Evolutionary conservation across 2,113 vertebrate genomes (phyloP).

Genomic region (Equus przewalskii): DNA sequence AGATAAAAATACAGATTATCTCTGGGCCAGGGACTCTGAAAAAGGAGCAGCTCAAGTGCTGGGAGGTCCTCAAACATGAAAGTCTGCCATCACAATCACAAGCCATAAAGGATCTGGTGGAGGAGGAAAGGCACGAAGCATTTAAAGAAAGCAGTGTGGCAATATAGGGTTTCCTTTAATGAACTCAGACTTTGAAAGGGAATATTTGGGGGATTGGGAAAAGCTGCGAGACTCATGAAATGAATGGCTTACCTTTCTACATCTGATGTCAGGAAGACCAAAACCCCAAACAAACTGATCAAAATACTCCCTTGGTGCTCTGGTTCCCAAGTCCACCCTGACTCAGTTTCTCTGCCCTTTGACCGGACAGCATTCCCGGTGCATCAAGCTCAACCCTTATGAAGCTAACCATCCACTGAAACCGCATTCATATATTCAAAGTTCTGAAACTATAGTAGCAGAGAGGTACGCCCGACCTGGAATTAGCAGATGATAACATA

Average conservation of each 20-base stretch:
- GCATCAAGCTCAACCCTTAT: no score
- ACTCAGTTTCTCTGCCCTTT: neutral
- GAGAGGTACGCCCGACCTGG: neutral
- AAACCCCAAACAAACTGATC: neutral
- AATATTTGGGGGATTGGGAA: neutral
- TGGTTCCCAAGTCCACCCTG: neutral
- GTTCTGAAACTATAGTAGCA: neutral
- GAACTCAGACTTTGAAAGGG: neutral
- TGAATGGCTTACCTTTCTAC: neutral
- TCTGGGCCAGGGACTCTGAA: neutral
- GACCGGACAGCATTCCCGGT: rapidly evolving
- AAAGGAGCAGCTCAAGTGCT: rapidly evolving
- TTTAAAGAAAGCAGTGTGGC: rapidly evolving
- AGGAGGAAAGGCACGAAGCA: neutral
- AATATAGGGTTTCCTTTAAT: neutral
- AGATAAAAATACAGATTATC: neutral
- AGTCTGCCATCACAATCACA: neutral
- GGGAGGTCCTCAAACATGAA: neutral
- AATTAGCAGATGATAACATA: neutral
- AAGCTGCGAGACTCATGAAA: neutral
- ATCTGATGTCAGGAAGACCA: neutral
- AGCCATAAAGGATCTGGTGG: rapidly evolving
- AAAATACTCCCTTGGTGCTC: rapidly evolving
- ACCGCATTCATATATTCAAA: neutral
- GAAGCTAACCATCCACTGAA: neutral